Evolutionary conservation across 2,888 invertebrate species (phyloP), one percentile per base, ranked within the genome.

Genomic region (Caenorhabditis plicata): DNA sequence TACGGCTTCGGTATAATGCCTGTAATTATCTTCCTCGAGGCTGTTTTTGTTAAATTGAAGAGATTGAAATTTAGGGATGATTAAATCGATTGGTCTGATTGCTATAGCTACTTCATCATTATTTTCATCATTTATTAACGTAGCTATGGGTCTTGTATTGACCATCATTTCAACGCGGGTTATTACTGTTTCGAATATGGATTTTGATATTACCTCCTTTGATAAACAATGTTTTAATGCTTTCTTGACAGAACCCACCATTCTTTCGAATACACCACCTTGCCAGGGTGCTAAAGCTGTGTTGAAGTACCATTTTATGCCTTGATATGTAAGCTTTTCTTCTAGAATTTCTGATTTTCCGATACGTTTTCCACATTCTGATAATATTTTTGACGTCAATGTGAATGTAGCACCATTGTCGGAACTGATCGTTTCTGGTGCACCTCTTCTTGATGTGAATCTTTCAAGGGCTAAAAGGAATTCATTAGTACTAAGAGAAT

Each of bases 181-280:
- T 7, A 47, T 15, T 8, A 39, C 29, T 3, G 47, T 47, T 15
- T 47, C 47, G 9, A 47, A 47, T 31, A 29, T 36, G 23, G 33
- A 25, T 25, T 36, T 17, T 26, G 26, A 4, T 3, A 31, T 22
- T 20, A 8, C 3, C 7, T 47, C n/a, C 8, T 47, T 31, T 39
- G 39, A 38, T 9, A 47, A 3, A n/a, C n/a, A 26, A 22, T 38
- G 38, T 19, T 47, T 39, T 27, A 46, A 15, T 4, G 36, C 38
- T 27, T 46, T 46, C 31, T 46, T 46, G 15, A 35, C 45, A 1
- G 36, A 4, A 15, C 35, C 45, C 3, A 45, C 45, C 25, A 45
- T 23, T 45, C 36, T 45, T 45, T 45, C 45, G 15, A 33, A 45
- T 26, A 35, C n/a, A 35, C 45, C 45, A 9, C 45, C 45, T 45